These are phyloP conservation scores for Ophion ellenae DNA, from an alignment of 2,888 invertebrate species.

Conservation along the genomic window DNA sequence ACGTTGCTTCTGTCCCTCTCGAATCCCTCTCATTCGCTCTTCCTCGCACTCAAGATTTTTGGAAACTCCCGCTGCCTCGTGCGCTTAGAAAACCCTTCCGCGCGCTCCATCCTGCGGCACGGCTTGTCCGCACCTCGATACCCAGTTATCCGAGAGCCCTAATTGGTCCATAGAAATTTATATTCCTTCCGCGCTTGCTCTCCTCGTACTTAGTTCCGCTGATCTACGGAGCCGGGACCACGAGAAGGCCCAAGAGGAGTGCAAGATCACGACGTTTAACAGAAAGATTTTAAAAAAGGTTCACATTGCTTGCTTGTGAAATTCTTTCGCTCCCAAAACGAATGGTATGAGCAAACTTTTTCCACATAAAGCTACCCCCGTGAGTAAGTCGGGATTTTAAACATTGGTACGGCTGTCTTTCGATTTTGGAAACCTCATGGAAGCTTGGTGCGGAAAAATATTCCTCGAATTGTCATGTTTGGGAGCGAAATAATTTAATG, in stretches of 20 bases:
- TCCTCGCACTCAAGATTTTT: conserved; percentile 27
- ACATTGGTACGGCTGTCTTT: no score
- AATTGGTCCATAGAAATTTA: not conserved
- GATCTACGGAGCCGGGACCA: not conserved
- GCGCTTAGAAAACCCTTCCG: not conserved
- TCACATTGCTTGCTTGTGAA: no score
- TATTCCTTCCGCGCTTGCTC: not conserved
- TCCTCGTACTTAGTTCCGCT: not conserved
- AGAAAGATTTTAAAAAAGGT: no score
- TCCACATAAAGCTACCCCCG: no score
- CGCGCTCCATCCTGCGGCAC: not conserved
- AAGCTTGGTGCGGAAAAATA: no score
- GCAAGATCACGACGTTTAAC: no score
- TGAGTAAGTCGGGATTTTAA: no score
- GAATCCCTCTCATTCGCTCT: not conserved
- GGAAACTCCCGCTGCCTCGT: conserved; percentile 6
- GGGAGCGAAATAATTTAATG: no score
- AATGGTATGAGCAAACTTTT: no score
- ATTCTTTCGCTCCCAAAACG: no score
- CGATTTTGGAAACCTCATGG: no score
- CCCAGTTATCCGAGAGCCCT: not conserved
- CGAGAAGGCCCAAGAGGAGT: not conserved
- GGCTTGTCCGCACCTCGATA: conserved; percentile 24
- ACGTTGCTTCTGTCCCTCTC: conserved; percentile 10
- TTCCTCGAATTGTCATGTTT: no score